phyloP scores from a whole-genome alignment of 1,140 invertebrate genomes.

The Chrysoperla carnea region DNA sequence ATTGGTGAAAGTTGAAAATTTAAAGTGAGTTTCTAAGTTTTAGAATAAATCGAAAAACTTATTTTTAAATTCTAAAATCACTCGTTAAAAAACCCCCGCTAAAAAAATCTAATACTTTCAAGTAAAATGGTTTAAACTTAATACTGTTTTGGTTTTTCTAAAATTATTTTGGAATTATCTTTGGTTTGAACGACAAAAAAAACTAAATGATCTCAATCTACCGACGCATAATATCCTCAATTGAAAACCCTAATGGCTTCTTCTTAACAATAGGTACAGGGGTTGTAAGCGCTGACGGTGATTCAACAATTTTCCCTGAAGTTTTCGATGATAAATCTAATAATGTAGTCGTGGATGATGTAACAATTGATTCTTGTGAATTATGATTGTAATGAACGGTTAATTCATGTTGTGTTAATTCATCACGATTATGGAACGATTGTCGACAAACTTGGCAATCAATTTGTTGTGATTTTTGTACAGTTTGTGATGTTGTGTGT shows the following conservation, averaged over 20 bases:
- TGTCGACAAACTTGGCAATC: slow-evolving; percentile 17
- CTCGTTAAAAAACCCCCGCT: too few species aligned
- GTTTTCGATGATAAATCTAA: slow-evolving; percentile 12
- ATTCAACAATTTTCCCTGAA: slow-evolving; percentile 9
- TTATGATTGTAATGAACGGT: slow-evolving; percentile 7
- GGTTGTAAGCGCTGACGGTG: slow-evolving; percentile 3
- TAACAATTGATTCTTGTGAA: neutral
- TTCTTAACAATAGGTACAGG: slow-evolving; percentile 20
- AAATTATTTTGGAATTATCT: too few species aligned
- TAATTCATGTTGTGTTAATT: slow-evolving; percentile 15
- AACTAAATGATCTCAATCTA: too few species aligned
- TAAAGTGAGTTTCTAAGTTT: too few species aligned
- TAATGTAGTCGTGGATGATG: slow-evolving; percentile 6
- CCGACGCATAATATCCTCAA: slow-evolving; percentile 68
- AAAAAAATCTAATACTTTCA: too few species aligned
- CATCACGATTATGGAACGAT: slow-evolving; percentile 15
- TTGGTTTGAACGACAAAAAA: too few species aligned
- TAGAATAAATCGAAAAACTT: too few species aligned
- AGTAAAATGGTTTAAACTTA: too few species aligned
- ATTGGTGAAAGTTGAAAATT: too few species aligned
- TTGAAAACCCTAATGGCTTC: slow-evolving; percentile 51
- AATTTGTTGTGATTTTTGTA: slow-evolving; percentile 25
- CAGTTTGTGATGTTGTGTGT: slow-evolving; percentile 61
- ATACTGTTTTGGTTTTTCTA: too few species aligned
- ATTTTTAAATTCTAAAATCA: too few species aligned